Evolutionary conservation across 2,797 vertebrate species (phyloP).

Genomic region (Oryzias sinensis): DNA sequence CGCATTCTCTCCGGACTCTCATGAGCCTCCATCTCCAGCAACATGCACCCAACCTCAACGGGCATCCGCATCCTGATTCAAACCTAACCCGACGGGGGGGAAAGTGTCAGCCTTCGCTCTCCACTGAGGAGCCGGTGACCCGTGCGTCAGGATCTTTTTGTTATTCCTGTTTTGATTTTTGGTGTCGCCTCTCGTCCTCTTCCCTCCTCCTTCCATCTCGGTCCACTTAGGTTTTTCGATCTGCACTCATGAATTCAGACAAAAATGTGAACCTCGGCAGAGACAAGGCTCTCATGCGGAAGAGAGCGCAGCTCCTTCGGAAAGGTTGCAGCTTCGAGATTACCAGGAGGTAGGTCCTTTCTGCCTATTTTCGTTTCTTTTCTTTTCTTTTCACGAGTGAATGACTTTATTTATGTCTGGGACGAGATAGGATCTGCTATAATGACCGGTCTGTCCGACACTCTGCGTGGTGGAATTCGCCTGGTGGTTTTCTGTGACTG

Average conservation of each 20-base stretch:
- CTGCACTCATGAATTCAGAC: constrained; percentile 82
- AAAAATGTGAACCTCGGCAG: constrained; percentile 83
- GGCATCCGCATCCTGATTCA: constrained; percentile 27
- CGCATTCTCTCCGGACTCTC: constrained; percentile 18
- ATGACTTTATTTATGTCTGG: constrained; percentile 23
- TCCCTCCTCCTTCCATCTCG: constrained; percentile 34
- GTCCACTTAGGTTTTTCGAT: constrained; percentile 20
- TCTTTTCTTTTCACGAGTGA: not conserved
- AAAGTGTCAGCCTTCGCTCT: constrained; percentile 58
- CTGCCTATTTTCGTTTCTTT: not conserved
- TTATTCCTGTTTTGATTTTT: constrained; percentile 16
- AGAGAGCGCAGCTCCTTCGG: constrained; percentile 82
- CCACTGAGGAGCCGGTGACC: constrained; percentile 40
- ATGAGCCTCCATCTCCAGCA: constrained; percentile 24
- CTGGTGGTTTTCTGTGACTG: constrained; percentile 1
- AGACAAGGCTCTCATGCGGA: constrained; percentile 85
- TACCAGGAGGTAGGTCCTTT: constrained; percentile 81
- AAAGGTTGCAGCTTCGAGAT: constrained; percentile 89
- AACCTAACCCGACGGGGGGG: constrained; percentile 23
- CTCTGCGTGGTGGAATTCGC: not conserved
- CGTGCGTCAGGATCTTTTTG: constrained; percentile 38
- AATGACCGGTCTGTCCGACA: constrained; percentile 13
- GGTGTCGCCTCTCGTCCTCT: constrained; percentile 14
- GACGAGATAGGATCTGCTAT: constrained; percentile 25
- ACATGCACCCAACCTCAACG: constrained; percentile 48